Conservation (phyloP, 2,797 vertebrate species). For the Rallus crepitans region DNA sequence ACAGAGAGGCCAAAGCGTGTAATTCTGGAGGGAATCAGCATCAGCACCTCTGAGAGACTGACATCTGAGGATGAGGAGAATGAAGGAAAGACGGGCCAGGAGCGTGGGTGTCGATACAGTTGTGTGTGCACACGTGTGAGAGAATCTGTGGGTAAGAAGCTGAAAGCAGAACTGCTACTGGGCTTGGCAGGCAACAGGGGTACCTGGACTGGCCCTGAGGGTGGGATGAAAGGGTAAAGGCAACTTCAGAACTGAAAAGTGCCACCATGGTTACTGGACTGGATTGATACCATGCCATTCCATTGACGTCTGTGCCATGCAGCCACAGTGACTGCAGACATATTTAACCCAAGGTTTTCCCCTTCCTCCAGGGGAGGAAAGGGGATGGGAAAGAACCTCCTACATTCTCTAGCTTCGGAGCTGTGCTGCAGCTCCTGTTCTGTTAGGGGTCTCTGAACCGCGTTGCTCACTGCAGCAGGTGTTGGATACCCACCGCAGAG, state of each 20-base stretch:
- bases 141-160: not conserved
- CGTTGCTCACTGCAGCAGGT: not conserved
- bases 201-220: not conserved
- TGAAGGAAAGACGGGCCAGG: not conserved
- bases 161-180: not conserved
- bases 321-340: rapidly evolving
- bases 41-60: not conserved
- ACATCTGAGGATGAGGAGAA: not conserved
- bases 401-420: not conserved
- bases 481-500: not conserved
- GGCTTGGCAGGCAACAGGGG: not conserved
- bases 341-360: not conserved
- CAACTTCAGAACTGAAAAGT: not conserved
- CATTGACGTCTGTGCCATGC: not conserved
- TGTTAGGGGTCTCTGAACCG: not conserved
- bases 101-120: rapidly evolving
- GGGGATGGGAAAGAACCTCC: not conserved
- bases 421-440: not conserved
- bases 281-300: not conserved
- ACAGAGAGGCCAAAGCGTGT: not conserved
- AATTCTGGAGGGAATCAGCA: not conserved
- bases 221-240: not conserved
- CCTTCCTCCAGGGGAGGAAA: not conserved
- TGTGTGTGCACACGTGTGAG: not conserved
- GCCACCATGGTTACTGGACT: rapidly evolving